These are phyloP conservation scores for Campylomormyrus tamandua DNA, from an alignment of 2,113 vertebrate genomes.

Conservation along the genomic window DNA sequence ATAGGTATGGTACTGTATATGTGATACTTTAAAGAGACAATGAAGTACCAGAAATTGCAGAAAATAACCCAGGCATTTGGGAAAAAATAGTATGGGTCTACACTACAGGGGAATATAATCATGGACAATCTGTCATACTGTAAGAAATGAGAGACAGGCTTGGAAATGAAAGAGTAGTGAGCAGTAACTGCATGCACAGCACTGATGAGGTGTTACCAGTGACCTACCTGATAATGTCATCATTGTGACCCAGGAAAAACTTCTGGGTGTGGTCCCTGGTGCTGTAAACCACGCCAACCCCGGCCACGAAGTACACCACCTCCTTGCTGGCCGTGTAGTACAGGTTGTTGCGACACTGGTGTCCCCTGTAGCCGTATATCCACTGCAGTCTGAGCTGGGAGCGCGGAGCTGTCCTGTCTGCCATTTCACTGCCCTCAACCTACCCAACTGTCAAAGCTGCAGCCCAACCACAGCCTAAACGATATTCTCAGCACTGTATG, in stretches of 20 bases:
- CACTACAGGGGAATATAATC: background rate
- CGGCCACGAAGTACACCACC: conserved; percentile 95
- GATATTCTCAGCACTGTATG: background rate
- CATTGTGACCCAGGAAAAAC: conserved; percentile 96
- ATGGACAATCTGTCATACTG: background rate
- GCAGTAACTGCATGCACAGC: background rate
- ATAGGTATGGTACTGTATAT: background rate
- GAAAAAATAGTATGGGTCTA: background rate
- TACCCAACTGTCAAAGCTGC: background rate
- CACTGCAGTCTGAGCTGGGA: conserved; percentile 93
- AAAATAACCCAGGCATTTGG: background rate
- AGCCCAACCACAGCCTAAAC: background rate
- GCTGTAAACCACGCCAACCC: conserved; percentile 95
- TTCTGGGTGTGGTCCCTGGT: conserved; percentile 92
- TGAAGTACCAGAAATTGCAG: background rate
- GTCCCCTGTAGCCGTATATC: conserved; percentile 94
- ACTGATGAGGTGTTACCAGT: background rate
- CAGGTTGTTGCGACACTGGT: conserved; percentile 98
- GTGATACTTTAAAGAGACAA: background rate
- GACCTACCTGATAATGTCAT: conserved; percentile 97
- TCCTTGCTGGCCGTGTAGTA: conserved; percentile 94
- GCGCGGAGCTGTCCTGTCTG: conserved; percentile 87
- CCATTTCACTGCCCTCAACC: conserved; percentile 52
- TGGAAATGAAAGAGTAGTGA: background rate
- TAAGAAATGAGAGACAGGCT: background rate